Percentiles rank a stretch among this genome's conserved stretches.
These are phyloP conservation scores for Lamellibrachia columna DNA, from an alignment of 2,888 invertebrate genomes.

Conservation along the genomic window DNA sequence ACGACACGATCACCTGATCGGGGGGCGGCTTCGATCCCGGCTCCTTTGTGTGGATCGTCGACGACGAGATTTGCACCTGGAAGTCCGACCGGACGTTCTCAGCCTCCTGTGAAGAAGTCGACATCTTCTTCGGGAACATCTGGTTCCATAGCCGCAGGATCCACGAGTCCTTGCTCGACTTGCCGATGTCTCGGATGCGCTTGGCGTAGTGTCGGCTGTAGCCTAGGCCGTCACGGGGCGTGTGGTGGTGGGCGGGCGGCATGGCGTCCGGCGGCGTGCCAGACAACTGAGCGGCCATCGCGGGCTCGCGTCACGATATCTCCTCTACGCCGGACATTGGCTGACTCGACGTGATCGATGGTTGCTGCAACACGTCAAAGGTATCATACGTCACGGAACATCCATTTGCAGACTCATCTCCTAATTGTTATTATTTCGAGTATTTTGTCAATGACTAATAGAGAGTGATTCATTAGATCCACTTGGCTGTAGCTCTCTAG, in stretches of 20 bases:
- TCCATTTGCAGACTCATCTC: too few species aligned
- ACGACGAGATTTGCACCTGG: background rate
- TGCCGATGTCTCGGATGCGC: constrained; percentile 40
- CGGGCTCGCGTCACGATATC: background rate
- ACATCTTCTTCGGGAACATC: constrained; percentile 29
- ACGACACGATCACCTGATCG: background rate
- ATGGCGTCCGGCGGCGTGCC: background rate
- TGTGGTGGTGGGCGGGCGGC: constrained; percentile 62
- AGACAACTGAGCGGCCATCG: background rate
- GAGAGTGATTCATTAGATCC: too few species aligned
- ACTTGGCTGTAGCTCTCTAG: background rate
- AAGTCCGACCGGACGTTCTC: background rate
- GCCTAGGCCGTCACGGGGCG: constrained; percentile 34
- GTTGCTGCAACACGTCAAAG: background rate
- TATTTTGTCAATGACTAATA: too few species aligned
- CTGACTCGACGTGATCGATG: background rate
- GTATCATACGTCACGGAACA: background rate
- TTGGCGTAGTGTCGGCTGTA: constrained; percentile 43
- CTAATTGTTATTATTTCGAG: too few species aligned
- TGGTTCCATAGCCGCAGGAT: constrained; percentile 41
- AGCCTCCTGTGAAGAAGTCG: background rate
- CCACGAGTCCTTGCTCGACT: constrained; percentile 42
- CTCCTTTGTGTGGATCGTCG: background rate
- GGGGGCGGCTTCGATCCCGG: background rate
- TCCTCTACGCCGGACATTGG: background rate